Evolutionary conservation across 2,113 vertebrate species (phyloP).

Genomic region (Aegotheles bennettii): DNA sequence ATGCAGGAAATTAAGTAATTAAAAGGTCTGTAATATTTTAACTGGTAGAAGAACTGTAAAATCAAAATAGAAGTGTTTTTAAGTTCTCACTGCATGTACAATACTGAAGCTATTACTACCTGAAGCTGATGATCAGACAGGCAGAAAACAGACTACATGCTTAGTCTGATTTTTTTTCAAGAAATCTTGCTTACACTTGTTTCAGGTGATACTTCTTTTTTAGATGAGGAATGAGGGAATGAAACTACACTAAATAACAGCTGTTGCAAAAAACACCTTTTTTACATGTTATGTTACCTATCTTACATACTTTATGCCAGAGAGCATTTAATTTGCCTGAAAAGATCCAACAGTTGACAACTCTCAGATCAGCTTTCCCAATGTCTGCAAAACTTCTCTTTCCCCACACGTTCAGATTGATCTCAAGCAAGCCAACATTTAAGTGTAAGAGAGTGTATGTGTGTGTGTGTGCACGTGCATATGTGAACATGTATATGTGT

Average conservation of each 20-base stretch:
- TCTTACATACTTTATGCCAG: not conserved
- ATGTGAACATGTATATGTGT: rapidly evolving
- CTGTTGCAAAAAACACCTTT: not conserved
- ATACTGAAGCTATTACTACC: not conserved
- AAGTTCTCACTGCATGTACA: not conserved
- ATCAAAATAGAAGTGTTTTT: not conserved
- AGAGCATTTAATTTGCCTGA: not conserved
- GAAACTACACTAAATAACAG: not conserved
- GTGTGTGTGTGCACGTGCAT: not conserved
- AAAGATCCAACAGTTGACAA: not conserved
- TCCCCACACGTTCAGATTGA: not conserved
- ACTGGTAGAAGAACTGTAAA: not conserved
- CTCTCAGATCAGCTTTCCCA: not conserved
- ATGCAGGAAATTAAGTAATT: not conserved
- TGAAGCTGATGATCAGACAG: not conserved
- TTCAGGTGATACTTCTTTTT: not conserved
- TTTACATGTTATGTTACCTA: not conserved
- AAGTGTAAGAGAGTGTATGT: not conserved
- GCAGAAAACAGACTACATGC: not conserved
- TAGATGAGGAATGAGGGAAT: not conserved
- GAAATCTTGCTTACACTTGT: not conserved
- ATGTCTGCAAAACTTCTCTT: not conserved
- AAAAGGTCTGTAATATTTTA: constrained; percentile 15
- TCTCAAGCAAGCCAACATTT: not conserved
- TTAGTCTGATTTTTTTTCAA: not conserved